Conservation (phyloP, 2,113 vertebrate species). For the Raja brachyura region DNA sequence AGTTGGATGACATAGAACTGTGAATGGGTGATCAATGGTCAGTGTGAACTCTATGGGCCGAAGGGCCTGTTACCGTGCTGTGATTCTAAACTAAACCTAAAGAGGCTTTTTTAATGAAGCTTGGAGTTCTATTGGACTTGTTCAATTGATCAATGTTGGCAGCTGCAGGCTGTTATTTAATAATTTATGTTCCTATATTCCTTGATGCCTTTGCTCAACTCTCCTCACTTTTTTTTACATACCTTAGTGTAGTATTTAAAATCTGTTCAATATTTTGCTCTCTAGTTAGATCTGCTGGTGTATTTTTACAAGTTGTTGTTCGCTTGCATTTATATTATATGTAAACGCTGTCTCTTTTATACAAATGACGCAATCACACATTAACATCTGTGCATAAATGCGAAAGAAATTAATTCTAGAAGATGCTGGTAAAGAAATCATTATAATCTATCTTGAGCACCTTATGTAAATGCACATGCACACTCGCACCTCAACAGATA, state of each 20-base stretch:
- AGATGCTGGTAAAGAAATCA: not conserved
- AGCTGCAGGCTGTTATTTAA: not conserved
- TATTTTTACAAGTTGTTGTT: not conserved
- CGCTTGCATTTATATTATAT: not conserved
- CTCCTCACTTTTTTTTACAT: not conserved
- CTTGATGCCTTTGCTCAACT: not conserved
- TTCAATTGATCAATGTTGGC: not conserved
- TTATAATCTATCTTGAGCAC: not conserved
- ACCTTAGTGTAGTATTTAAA: too few species aligned
- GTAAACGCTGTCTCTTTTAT: not conserved
- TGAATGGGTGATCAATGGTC: too few species aligned
- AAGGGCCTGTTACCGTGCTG: too few species aligned
- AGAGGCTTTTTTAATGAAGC: not conserved
- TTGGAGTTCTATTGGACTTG: not conserved
- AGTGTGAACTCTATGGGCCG: too few species aligned
- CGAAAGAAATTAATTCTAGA: not conserved
- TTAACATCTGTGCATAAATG: not conserved
- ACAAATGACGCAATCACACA: not conserved
- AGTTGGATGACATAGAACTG: too few species aligned
- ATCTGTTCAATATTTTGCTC: not conserved
- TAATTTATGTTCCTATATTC: not conserved
- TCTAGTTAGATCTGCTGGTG: not conserved
- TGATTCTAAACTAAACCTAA: too few species aligned
- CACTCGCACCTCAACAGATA: too few species aligned
- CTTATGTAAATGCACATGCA: too few species aligned